Evolutionary conservation across 2,797 vertebrate genomes (phyloP), one percentile per base, ranked within the genome.

Genomic region (Ceyx erithaca): DNA sequence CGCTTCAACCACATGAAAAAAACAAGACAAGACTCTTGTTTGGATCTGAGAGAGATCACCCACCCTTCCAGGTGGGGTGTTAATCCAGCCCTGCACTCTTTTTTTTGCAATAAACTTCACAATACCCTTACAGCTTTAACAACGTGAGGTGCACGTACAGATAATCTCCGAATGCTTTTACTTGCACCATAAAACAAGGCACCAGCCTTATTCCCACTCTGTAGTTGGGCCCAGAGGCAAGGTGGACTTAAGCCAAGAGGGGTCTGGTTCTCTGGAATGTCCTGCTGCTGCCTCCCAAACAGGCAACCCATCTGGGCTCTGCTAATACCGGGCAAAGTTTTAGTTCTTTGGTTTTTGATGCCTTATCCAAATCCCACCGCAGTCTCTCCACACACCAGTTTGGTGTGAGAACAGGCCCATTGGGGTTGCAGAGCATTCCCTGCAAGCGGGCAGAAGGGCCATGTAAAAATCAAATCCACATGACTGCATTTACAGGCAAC

Each of bases 381-480:
- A 79, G 85, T 30, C 54, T 67, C 69, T 86, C 78, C 76, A 58
- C 43, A 46, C 0, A 0, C 80, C 79, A 40, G 84, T 51, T 55
- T 4, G 49, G 86, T 77, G 72, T 0, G 6, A 83, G 93, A 92
- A 88, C 75, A 62, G 84, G 79, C 69, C 71, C 20, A 0, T 0
- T n/a, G 79, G 76, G 94, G 62, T 51, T 94, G 95, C 81, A 80
- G 48, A 85, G 69, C 45, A 1, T 75, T 96, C 79, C 79, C 92
- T 71, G 67, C 76, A 80, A 92, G 79, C 0, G 6, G 93, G 92
- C 93, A 94, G 92, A 66, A 95, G 69, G 87, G 84, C 90, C 79
- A 25, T 26, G 79, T 75, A 89, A 87, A 96, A 96, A 96, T 96
- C 94, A 94, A 96, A 96, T 95, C 95, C 95, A 96, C 95, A 96